Evolutionary conservation across 2,888 invertebrate genomes (phyloP).

Genomic region (Deroplatys truncata): DNA sequence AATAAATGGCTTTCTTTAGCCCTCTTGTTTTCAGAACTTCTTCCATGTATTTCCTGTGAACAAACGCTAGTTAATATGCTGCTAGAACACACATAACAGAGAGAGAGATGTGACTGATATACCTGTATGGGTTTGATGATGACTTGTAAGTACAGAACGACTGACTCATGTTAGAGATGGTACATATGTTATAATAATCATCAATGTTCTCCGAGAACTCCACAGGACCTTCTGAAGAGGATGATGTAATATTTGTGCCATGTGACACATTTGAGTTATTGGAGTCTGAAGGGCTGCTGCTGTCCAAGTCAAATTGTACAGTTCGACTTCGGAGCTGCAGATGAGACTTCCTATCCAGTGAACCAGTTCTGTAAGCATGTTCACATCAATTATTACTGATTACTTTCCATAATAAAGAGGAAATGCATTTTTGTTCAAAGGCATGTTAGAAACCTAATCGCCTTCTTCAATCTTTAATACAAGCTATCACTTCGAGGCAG

Average conservation of each 20-base stretch:
- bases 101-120: neutral
- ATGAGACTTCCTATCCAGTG: conserved; percentile 18
- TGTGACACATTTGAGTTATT: conserved; percentile 40
- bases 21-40: conserved; percentile 78
- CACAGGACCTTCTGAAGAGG: neutral
- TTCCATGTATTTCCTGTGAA: conserved; percentile 31
- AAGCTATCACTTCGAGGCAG: too few species aligned
- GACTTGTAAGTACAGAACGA: neutral
- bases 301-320: conserved; percentile 35
- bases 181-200: conserved; percentile 30
- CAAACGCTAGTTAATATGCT: neutral
- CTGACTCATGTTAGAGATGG: conserved; percentile 28
- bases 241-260: conserved; percentile 2
- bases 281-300: conserved; percentile 48
- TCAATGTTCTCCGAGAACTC: conserved; percentile 44
- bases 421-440: too few species aligned
- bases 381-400: conserved; percentile 23
- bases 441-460: too few species aligned
- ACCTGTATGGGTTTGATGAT: conserved; percentile 6
- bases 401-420: conserved; percentile 35
- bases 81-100: too few species aligned
- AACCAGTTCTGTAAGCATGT: conserved; percentile 19
- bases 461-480: too few species aligned
- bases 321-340: conserved; percentile 17
- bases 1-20: conserved; percentile 72